These are phyloP conservation scores for Myiozetetes cayanensis DNA, from an alignment of 2,113 vertebrate species.

Conservation along the genomic window DNA sequence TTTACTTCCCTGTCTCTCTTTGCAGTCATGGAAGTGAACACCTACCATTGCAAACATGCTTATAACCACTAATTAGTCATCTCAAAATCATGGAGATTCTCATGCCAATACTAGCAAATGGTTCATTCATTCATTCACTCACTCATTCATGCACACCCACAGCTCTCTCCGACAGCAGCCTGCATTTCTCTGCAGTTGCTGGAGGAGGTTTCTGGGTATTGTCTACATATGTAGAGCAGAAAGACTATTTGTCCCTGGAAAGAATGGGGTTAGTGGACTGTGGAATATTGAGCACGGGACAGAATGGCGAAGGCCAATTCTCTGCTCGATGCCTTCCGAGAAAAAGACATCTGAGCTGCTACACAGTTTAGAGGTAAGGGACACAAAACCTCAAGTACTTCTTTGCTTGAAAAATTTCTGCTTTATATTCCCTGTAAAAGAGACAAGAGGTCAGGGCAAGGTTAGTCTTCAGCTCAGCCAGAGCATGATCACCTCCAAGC, in stretches of 20 bases:
- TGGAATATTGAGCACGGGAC: background rate
- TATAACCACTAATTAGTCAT: background rate
- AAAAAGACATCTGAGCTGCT: background rate
- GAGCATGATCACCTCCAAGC: background rate
- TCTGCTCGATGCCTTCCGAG: background rate
- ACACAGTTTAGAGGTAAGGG: background rate
- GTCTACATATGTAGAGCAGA: background rate
- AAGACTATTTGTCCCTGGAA: background rate
- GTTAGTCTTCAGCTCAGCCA: background rate
- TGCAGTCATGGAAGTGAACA: background rate
- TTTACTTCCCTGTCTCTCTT: background rate
- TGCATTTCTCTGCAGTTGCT: background rate
- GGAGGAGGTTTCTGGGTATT: slow-evolving; percentile 1
- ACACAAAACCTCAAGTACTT: background rate
- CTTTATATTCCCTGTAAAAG: background rate
- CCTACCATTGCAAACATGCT: background rate
- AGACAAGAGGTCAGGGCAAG: background rate
- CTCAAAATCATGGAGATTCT: background rate
- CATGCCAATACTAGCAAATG: background rate
- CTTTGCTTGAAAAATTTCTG: background rate
- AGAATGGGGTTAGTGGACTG: background rate
- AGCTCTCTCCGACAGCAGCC: background rate
- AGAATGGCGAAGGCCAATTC: background rate
- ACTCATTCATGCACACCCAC: slow-evolving; percentile 41
- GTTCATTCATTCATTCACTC: slow-evolving; percentile 42